Percentiles rank a stretch among this genome's conserved stretches.
Evolutionary conservation across 1,140 invertebrate species (phyloP).

Genomic region (Drosophila azteca): DNA sequence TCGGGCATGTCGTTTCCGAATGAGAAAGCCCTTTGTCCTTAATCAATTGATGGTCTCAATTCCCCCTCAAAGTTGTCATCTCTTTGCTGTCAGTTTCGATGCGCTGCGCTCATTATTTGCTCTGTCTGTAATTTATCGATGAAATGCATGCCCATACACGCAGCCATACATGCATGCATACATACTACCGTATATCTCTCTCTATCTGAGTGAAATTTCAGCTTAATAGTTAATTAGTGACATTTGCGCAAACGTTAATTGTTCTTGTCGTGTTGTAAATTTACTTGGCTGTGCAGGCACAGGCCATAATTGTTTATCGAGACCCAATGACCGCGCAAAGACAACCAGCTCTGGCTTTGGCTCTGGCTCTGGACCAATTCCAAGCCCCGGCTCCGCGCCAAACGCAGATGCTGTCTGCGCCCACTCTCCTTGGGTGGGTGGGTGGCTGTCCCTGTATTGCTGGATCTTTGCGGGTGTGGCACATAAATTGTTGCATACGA

Average conservation of each 20-base stretch:
- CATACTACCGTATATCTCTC: not conserved
- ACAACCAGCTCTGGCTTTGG: constrained; percentile 20
- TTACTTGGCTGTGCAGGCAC: constrained; percentile 35
- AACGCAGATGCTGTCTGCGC: constrained; percentile 7
- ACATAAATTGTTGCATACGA: constrained; percentile 78
- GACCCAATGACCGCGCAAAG: constrained; percentile 62
- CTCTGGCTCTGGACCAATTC: constrained; percentile 2
- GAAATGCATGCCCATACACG: not conserved
- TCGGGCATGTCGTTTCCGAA: too few relatives aligned
- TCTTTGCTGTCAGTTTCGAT: constrained; percentile 7
- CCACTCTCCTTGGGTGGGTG: not conserved
- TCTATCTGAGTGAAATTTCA: constrained; percentile 18
- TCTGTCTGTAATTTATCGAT: constrained; percentile 16
- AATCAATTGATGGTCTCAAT: too few relatives aligned
- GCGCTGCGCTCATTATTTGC: constrained; percentile 8
- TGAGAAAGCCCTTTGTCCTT: too few relatives aligned
- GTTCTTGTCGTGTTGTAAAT: constrained; percentile 69
- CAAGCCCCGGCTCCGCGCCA: constrained; percentile 4
- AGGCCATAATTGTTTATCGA: constrained; percentile 74
- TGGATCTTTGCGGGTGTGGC: constrained; percentile 10
- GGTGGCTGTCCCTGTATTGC: constrained; percentile 18
- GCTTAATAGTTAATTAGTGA: constrained; percentile 74
- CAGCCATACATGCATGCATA: not conserved
- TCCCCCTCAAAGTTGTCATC: too few relatives aligned
- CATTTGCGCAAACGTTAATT: constrained; percentile 72